Conservation (phyloP, 1,140 invertebrate species). For the Aradophagus sp. region DNA sequence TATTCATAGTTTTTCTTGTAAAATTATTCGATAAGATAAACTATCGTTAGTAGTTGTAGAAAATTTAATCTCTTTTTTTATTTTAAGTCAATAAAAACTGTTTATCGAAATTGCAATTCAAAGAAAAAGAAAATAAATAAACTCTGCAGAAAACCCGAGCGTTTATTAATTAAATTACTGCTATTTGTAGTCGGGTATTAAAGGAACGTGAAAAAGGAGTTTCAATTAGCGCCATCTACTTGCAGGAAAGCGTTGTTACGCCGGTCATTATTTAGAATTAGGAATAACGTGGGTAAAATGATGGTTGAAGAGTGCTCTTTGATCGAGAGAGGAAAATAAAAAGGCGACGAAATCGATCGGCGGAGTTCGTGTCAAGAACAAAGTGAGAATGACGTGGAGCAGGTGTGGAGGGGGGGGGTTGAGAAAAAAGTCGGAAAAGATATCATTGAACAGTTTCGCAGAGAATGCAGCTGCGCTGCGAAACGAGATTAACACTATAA, state of each 20-base stretch:
- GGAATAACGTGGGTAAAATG: constrained; percentile 8
- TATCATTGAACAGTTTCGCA: constrained; percentile 60
- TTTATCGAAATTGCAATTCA: too few species aligned
- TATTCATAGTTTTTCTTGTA: too few species aligned
- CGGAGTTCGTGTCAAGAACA: constrained; percentile 50
- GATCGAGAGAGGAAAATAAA: constrained; percentile 46
- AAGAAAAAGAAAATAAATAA: too few species aligned
- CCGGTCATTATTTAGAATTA: constrained; percentile 6
- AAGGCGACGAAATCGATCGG: constrained; percentile 44
- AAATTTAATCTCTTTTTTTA: too few species aligned
- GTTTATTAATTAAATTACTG: too few species aligned
- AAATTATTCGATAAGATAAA: too few species aligned
- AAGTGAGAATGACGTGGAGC: constrained; percentile 46
- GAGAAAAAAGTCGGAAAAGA: constrained; percentile 38
- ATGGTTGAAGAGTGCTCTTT: constrained; percentile 32
- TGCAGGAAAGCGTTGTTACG: not conserved
- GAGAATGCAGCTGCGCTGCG: constrained; percentile 66
- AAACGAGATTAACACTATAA: constrained; percentile 73
- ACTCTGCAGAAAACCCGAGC: too few species aligned
- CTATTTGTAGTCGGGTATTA: too few species aligned
- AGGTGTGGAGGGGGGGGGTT: constrained; percentile 40
- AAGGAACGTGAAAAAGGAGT: too few species aligned
- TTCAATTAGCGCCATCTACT: too few species aligned
- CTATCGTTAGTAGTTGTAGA: too few species aligned
- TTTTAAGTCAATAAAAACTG: too few species aligned